Evolutionary conservation across 2,797 vertebrate species (phyloP).

Genomic region (Sphenopsis melanotis): DNA sequence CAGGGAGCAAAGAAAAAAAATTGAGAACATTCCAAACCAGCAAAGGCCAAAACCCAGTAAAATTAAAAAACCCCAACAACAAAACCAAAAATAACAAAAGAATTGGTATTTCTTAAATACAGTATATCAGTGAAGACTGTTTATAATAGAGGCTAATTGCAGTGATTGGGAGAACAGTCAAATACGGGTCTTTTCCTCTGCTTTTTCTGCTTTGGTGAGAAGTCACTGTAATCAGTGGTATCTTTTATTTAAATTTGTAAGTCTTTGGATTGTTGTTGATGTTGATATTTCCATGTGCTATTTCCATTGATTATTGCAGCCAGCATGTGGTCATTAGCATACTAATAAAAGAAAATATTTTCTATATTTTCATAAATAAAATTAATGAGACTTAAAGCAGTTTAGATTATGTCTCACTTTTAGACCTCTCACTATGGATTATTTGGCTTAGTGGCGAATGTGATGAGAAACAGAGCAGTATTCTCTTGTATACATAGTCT

Average conservation of each 20-base stretch:
- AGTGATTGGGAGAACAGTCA: background rate
- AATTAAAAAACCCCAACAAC: background rate
- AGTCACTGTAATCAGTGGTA: background rate
- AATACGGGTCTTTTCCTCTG: background rate
- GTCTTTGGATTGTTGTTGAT: background rate
- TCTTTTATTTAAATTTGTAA: background rate
- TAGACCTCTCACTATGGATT: background rate
- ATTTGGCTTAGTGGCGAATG: background rate
- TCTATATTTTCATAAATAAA: background rate
- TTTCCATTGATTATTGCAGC: background rate
- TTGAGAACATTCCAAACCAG: background rate
- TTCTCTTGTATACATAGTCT: background rate
- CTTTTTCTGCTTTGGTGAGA: background rate
- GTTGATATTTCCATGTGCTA: background rate
- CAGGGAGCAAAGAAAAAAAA: background rate
- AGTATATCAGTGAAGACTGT: background rate
- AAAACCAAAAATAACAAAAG: fast-evolving
- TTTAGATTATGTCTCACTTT: background rate
- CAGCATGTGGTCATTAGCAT: background rate
- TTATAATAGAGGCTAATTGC: background rate
- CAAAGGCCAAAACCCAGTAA: background rate
- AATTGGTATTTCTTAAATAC: background rate
- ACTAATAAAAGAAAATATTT: background rate
- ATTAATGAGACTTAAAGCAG: background rate
- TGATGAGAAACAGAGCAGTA: background rate